phyloP scores from a whole-genome alignment of 2,113 vertebrate genomes.

The Phocoena phocoena region DNA sequence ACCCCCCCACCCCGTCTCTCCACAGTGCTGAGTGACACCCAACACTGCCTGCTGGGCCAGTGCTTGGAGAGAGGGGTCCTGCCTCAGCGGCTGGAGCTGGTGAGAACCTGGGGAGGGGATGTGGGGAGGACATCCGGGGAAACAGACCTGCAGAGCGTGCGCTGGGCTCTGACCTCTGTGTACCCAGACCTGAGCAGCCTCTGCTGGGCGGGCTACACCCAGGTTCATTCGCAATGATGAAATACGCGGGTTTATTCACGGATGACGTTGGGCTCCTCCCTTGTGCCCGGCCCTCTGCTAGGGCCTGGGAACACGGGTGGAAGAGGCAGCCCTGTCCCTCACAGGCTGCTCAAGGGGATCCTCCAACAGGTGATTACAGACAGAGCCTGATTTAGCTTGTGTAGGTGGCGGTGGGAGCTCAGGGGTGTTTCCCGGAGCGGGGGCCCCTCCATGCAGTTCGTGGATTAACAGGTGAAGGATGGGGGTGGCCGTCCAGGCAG shows the following conservation, averaged over 20 bases:
- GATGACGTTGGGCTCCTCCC: background rate
- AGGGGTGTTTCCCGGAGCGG: background rate
- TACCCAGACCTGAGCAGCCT: background rate
- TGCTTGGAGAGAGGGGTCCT: background rate
- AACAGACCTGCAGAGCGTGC: too few species aligned
- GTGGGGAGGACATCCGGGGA: too few species aligned
- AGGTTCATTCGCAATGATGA: too few species aligned
- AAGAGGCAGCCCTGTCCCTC: background rate
- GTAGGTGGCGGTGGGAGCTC: background rate
- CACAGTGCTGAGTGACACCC: background rate
- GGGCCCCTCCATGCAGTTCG: background rate
- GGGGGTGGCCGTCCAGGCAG: background rate
- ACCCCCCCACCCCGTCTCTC: background rate
- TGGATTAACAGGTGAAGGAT: background rate
- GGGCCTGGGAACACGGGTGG: background rate
- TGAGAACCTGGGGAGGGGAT: background rate
- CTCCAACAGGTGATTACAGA: background rate
- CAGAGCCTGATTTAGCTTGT: background rate
- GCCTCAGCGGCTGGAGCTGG: background rate
- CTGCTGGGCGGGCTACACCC: background rate
- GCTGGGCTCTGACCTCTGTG: background rate
- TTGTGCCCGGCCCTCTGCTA: background rate
- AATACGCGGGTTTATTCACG: accelerated
- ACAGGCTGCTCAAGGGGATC: background rate
- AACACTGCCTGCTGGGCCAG: background rate